A percentile compares a stretch with the other conserved stretches of the same genome.
Conservation (phyloP, 2,888 invertebrate species). For the Melinaea menophilus region DNA sequence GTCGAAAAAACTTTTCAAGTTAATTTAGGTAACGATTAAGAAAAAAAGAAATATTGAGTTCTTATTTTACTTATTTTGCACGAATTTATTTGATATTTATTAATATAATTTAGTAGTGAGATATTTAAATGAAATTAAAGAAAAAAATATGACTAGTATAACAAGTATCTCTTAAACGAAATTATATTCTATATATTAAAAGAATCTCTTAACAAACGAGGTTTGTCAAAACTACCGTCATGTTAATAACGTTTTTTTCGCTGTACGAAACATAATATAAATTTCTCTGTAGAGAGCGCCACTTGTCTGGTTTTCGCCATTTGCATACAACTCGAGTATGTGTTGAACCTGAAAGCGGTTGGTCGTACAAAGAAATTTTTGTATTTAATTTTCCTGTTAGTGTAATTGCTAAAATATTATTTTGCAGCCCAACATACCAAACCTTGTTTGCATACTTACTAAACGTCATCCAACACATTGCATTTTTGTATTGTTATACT, state of each 20-base stretch:
- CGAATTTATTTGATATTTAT: too few relatives aligned
- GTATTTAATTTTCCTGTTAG: slow-evolving; percentile 70
- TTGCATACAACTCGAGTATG: slow-evolving; percentile 56
- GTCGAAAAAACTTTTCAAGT: slow-evolving; percentile 45
- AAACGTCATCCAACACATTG: not conserved
- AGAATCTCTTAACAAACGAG: not conserved
- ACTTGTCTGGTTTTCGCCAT: slow-evolving; percentile 55
- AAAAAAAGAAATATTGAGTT: slow-evolving; percentile 25
- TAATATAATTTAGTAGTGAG: too few relatives aligned
- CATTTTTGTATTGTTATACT: slow-evolving; percentile 3
- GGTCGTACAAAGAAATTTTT: slow-evolving; percentile 60
- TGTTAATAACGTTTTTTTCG: not conserved
- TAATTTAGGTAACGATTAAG: not conserved
- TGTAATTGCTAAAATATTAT: slow-evolving; percentile 63
- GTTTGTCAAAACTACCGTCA: not conserved
- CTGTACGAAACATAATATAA: slow-evolving; percentile 21
- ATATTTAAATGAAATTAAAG: too few relatives aligned
- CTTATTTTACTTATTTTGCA: too few relatives aligned
- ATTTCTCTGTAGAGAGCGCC: slow-evolving; percentile 35
- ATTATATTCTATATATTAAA: too few relatives aligned
- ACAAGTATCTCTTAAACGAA: too few relatives aligned
- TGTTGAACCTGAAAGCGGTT: slow-evolving; percentile 38
- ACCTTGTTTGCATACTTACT: slow-evolving; percentile 50
- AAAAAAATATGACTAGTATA: too few relatives aligned
- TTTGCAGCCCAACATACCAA: slow-evolving; percentile 42